A percentile compares a stretch with the other conserved stretches of the same genome.
These are phyloP conservation scores for Coenonympha arcania DNA, from an alignment of 2,888 invertebrate genomes.

Conservation along the genomic window DNA sequence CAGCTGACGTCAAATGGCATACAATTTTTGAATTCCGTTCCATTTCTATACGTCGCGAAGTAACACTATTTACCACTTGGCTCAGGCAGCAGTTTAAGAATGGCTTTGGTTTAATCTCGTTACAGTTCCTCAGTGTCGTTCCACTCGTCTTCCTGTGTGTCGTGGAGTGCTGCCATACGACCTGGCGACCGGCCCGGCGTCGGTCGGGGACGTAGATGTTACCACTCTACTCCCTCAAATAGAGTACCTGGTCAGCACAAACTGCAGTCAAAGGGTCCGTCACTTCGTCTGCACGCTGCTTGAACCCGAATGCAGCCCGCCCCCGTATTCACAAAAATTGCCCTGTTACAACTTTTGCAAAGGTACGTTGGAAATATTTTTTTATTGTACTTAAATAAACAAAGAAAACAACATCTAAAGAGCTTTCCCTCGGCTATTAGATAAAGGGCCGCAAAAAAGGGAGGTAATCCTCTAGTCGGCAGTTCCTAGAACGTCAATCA, in stretches of 20 bases:
- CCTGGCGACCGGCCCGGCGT: conserved; percentile 69
- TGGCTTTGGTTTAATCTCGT: conserved; percentile 20
- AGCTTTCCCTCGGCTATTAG: too few species aligned
- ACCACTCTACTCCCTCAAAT: conserved; percentile 70
- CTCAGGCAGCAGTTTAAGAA: too few species aligned
- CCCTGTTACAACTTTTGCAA: conserved; percentile 79
- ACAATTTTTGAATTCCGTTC: too few species aligned
- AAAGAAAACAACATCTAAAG: too few species aligned
- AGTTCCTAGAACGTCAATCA: too few species aligned
- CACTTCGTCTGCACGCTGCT: conserved; percentile 78
- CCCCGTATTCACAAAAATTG: conserved; percentile 71
- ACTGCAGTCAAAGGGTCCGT: conserved; percentile 76
- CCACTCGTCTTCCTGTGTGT: conserved; percentile 69
- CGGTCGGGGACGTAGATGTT: conserved; percentile 52
- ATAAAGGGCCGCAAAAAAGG: too few species aligned
- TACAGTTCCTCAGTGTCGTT: conserved; percentile 69
- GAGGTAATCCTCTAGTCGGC: too few species aligned
- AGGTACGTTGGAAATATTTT: conserved; percentile 69
- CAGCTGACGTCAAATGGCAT: too few species aligned
- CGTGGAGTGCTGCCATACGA: conserved; percentile 80
- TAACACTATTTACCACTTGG: too few species aligned
- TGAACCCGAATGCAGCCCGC: conserved; percentile 79
- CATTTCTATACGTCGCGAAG: too few species aligned
- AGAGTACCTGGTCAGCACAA: conserved; percentile 74
- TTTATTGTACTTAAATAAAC: not conserved